Evolutionary conservation across 2,797 vertebrate species (phyloP).

Genomic region (Acanthurus leucopareius): DNA sequence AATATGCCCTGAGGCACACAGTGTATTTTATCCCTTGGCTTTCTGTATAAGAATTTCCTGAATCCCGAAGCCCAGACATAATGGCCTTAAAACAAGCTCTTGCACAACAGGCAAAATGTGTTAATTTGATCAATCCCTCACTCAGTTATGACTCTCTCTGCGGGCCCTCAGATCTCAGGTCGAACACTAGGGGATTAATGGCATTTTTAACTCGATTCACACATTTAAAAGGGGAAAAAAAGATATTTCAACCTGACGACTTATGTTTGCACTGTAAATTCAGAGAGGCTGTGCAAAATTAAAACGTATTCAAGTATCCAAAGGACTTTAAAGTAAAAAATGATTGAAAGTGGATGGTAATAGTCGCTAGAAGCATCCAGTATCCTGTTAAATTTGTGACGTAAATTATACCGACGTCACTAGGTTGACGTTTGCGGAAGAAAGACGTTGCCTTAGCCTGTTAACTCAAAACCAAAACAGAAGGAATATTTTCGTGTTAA

Average conservation of each 20-base stretch:
- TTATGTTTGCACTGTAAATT: too few relatives aligned
- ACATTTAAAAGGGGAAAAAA: too few relatives aligned
- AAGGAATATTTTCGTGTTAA: constrained; percentile 31
- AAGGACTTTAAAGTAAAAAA: neutral
- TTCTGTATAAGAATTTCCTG: neutral
- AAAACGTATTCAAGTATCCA: too few relatives aligned
- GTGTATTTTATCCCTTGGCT: neutral
- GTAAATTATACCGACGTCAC: constrained; percentile 56
- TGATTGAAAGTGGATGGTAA: too few relatives aligned
- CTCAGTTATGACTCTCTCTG: constrained; percentile 16
- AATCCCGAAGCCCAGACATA: neutral
- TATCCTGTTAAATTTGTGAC: constrained; percentile 49
- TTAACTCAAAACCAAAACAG: constrained; percentile 66
- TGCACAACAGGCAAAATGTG: constrained; percentile 13
- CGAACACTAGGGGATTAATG: neutral
- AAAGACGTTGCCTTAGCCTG: constrained; percentile 9
- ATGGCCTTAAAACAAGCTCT: neutral
- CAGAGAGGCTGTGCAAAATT: too few relatives aligned
- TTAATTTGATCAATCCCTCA: constrained; percentile 35
- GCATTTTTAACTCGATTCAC: neutral
- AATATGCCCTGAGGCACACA: neutral
- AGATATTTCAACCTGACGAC: too few relatives aligned
- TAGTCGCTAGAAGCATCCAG: too few relatives aligned
- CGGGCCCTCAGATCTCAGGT: neutral
- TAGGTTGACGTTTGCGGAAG: constrained; percentile 81